These are phyloP conservation scores for Hydractinia echinata DNA, from an alignment of 30 jellyfish, hydroid and myxozoan species.

Conservation along the genomic window DNA sequence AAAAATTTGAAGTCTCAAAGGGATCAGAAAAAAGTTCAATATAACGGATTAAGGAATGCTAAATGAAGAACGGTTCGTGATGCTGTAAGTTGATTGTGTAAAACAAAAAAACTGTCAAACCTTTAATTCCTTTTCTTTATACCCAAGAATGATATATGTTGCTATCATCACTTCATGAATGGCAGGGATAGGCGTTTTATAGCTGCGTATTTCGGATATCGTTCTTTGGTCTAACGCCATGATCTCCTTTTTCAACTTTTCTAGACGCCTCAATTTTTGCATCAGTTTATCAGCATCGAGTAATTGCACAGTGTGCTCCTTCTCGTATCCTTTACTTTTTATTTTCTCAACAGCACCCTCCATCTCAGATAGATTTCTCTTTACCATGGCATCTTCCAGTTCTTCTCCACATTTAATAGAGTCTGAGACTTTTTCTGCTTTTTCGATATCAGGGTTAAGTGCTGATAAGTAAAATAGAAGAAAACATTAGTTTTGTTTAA, in stretches of 20 bases:
- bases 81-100: no score
- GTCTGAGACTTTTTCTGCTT: slow-evolving; percentile 64
- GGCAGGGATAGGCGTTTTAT: slow-evolving; percentile 83
- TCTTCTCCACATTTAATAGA: slow-evolving; percentile 61
- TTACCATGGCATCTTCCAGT: slow-evolving; percentile 74
- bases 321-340: slow-evolving; percentile 54
- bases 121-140: slow-evolving; percentile 85
- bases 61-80: no score
- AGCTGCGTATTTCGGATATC: slow-evolving; percentile 79
- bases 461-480: slow-evolving; percentile 30
- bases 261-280: slow-evolving; percentile 60
- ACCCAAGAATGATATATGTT: slow-evolving; percentile 64
- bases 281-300: slow-evolving; percentile 64
- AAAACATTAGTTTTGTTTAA: no score
- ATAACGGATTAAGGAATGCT: no score
- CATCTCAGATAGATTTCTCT: slow-evolving; percentile 71
- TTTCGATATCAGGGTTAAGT: slow-evolving; percentile 53
- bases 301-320: slow-evolving; percentile 58
- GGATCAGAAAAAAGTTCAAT: neutral
- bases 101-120: slow-evolving; percentile 14
- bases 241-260: slow-evolving; percentile 69
- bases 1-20: no score
- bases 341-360: slow-evolving; percentile 62
- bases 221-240: slow-evolving; percentile 82
- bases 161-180: slow-evolving; percentile 86